Evolutionary conservation across 1,140 invertebrate species (phyloP), one percentile per base, ranked within the genome.

Genomic region (Maniola jurtina): DNA sequence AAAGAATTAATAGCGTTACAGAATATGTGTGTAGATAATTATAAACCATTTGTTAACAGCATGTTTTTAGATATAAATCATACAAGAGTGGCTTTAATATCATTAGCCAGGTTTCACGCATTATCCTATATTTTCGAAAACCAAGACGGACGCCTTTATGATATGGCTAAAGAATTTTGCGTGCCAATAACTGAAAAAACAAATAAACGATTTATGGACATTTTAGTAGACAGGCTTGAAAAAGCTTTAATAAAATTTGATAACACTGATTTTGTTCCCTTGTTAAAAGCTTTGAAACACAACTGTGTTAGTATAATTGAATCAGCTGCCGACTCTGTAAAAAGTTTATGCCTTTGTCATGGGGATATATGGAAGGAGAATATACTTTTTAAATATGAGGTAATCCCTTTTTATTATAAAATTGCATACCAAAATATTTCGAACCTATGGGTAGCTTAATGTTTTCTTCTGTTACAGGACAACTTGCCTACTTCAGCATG

Each of bases 331-430:
- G 61, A 50, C 9, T 64, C 62, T 38, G 71, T 73, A 10, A 70
- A 72, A 61, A 68, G 66, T 15, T 70, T 73, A 38, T 84, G 79
- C 64, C 48, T 90, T 56, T 87, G 88, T 69, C 88, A 90, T 72
- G 86, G 86, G 25, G 88, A 90, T 68, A 81, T 89, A 35, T 90
- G 88, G 88, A 88, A 88, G 70, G 86, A 88, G 70, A 90, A 90
- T 75, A 80, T 90, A 52, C 63, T 90, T 9, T 90, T 78, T 76
- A 83, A 86, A 72, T 88, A 88, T 79, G 64, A 83, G 75, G 87
- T 88, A 75, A 63, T 45, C 40, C 25, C 34, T 48, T 54, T 64
- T 48, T 25, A 57, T 59, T n/a, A 6, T 2, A 11, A n/a, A 14
- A n/a, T 48, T 25, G 4, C 25, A 25, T 4, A 25, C 25, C 4